Percentiles rank a stretch among this genome's conserved stretches.
phyloP scores from a whole-genome alignment of 1,140 invertebrate species.

The Drosophila sturtevanti region DNA sequence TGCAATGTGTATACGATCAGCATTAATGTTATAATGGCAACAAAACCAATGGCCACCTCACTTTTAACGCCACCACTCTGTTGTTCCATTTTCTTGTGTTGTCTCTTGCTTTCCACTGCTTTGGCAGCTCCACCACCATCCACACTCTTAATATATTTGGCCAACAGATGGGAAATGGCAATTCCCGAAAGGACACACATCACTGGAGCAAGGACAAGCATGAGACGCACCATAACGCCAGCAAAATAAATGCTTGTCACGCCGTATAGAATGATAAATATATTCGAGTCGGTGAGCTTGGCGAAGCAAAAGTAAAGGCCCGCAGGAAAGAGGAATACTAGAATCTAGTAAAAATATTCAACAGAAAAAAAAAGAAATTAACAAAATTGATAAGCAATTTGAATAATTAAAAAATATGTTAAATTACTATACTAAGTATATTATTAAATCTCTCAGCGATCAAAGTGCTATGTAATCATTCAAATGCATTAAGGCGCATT shows the following conservation, averaged over 20 bases:
- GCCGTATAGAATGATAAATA: conserved; percentile 98
- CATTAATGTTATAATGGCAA: conserved; percentile 92
- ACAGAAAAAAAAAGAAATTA: neutral
- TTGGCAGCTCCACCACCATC: conserved; percentile 84
- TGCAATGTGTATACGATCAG: conserved; percentile 97
- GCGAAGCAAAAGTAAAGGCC: conserved; percentile 98
- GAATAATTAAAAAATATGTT: too few species aligned
- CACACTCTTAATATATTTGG: conserved; percentile 95
- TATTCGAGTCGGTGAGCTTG: conserved; percentile 96
- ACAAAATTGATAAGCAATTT: neutral
- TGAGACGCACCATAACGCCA: conserved; percentile 98
- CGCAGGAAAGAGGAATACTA: conserved; percentile 97
- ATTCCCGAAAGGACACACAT: conserved; percentile 99
- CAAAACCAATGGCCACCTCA: conserved; percentile 94
- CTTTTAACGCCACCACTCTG: conserved; percentile 93
- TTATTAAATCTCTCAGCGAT: conserved; percentile 70
- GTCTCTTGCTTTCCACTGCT: conserved; percentile 82
- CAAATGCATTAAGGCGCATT: conserved; percentile 75
- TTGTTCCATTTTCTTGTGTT: conserved; percentile 88
- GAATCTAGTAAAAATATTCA: conserved; percentile 85
- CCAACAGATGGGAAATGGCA: conserved; percentile 93
- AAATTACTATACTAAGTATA: too few species aligned
- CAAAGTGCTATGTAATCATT: conserved; percentile 82
- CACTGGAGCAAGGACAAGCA: conserved; percentile 98
- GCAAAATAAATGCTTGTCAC: conserved; percentile 99